These are phyloP conservation scores for Thysanoteuthis rhombus DNA, from an alignment of 2,888 invertebrate genomes.

Conservation along the genomic window DNA sequence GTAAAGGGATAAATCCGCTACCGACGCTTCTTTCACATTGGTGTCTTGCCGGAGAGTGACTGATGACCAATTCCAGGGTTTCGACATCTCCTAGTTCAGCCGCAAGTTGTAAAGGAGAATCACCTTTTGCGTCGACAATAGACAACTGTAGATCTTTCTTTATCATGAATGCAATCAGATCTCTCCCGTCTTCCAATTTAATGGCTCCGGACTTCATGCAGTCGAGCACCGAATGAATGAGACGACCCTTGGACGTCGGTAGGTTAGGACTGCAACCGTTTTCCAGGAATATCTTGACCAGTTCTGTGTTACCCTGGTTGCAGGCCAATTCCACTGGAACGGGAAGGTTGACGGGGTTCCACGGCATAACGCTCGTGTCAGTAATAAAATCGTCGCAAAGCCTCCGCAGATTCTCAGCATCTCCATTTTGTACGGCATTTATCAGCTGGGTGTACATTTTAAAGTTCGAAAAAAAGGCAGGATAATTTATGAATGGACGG, in stretches of 20 bases:
- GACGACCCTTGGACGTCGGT: constrained; percentile 47
- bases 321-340: constrained; percentile 46
- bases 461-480: background rate
- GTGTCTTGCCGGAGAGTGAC: constrained; percentile 38
- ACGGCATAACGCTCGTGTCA: background rate
- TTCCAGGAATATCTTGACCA: constrained; percentile 44
- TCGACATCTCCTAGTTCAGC: constrained; percentile 44
- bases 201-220: constrained; percentile 41
- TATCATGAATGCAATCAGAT: constrained; percentile 38
- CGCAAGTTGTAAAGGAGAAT: constrained; percentile 43
- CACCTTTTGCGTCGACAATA: constrained; percentile 42
- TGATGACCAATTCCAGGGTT: constrained; percentile 40
- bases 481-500: constrained; percentile 12
- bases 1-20: constrained; percentile 46
- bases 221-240: constrained; percentile 46
- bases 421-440: constrained; percentile 21
- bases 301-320: constrained; percentile 43
- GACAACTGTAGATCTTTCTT: constrained; percentile 44
- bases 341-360: background rate
- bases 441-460: constrained; percentile 28
- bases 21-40: constrained; percentile 37
- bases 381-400: constrained; percentile 25
- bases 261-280: constrained; percentile 51
- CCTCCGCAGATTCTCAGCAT: constrained; percentile 24
- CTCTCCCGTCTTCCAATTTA: constrained; percentile 37